Evolutionary conservation across 1,140 invertebrate species (phyloP), one percentile per base, ranked within the genome.

Genomic region (Onthophagus taurus): DNA sequence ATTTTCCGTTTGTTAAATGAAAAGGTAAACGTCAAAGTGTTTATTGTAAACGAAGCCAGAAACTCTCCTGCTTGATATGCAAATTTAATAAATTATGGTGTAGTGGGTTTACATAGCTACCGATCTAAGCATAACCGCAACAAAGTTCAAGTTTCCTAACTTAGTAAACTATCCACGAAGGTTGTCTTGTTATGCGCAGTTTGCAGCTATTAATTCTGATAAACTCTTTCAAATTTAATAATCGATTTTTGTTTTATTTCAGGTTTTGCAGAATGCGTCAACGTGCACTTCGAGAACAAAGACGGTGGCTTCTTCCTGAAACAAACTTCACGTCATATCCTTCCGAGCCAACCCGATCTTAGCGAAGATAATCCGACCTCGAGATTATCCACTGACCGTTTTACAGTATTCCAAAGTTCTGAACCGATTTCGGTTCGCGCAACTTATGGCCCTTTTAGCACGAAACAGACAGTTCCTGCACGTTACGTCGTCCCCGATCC

Each of bases 401-500:
- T 94, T 60, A 89, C 87, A 5, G 85, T 92, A 3, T 79, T 92
- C 52, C 85, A 91, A 60, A 86, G 85, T 21, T 85, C 83, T 18
- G 78, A 86, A 46, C 85, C 89, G 4, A 84, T 87, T 1, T 89
- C 87, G 0, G 82, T 94, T 3, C 70, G 87, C 11, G 88, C 89
- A 6, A 88, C 83, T 4, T 93, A 92, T 55, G 90, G 90, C 2
- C 89, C 89, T 2, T 93, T 93, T 67, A 89, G 85, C 48, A 91
- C 88, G 19, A 91, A 91, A 57, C 88, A 93, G 65, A 92, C 87
- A 1, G 87, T 93, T 11, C 88, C 88, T n/a, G 85, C 86, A 0
- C 71, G 85, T n/a, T 87, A 86, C 55, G 77, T 88, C 44, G 83
- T 89, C 9, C 85, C 85, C 0, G 85, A 88, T 61, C 80, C 83